Conservation (phyloP, 2,113 vertebrate species). For the Sinocyclocheilus rhinocerous region DNA sequence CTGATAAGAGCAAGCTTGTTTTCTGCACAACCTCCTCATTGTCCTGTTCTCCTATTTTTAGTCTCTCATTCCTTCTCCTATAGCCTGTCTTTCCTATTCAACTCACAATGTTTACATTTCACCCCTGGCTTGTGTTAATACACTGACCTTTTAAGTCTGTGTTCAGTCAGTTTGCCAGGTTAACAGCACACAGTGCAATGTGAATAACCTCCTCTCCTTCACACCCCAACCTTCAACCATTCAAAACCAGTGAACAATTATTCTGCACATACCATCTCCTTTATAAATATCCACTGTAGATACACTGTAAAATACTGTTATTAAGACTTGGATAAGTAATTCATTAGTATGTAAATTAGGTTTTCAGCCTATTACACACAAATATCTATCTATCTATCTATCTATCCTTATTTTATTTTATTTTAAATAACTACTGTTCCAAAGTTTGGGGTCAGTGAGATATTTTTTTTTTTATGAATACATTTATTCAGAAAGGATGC, state of each 20-base stretch:
- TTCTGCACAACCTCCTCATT: conserved; percentile 32
- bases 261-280: neutral
- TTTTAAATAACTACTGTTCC: no score
- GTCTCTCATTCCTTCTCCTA: conserved; percentile 14
- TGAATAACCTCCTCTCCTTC: conserved; percentile 59
- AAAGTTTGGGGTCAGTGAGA: no score
- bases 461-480: no score
- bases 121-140: conserved; percentile 48
- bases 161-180: conserved; percentile 57
- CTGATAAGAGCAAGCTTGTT: conserved; percentile 36
- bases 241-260: conserved; percentile 33
- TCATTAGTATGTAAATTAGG: neutral
- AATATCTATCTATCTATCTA: no score
- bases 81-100: conserved; percentile 20
- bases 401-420: no score
- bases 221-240: conserved; percentile 19
- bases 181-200: conserved; percentile 37
- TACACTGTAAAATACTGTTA: no score
- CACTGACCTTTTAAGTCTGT: conserved; percentile 59
- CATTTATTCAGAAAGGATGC: neutral
- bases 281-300: neutral
- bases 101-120: conserved; percentile 60
- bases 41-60: conserved; percentile 24
- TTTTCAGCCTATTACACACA: neutral
- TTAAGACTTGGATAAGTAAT: neutral